Evolutionary conservation across 2,113 vertebrate genomes (phyloP).

Genomic region (Peromyscus leucopus): DNA sequence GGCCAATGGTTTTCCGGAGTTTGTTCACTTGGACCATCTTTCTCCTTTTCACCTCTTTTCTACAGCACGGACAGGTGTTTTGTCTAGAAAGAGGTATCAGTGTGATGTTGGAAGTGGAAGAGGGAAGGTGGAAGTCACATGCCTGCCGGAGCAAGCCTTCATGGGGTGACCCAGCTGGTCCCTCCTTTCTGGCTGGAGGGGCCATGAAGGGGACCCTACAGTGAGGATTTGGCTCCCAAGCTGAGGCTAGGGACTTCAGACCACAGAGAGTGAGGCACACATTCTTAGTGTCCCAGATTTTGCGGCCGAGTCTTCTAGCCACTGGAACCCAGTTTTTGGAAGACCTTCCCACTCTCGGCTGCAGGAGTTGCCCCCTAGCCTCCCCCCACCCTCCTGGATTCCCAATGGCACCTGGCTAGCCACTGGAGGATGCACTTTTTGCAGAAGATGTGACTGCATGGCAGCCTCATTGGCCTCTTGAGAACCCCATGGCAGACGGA

Average conservation of each 20-base stretch:
- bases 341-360: neutral
- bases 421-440: conserved; percentile 93
- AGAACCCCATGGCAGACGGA: conserved; percentile 93
- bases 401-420: conserved; percentile 90
- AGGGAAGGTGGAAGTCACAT: neutral
- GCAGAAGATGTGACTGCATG: conserved; percentile 93
- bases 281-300: neutral
- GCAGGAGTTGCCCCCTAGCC: neutral
- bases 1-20: conserved; percentile 90
- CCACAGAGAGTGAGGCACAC: too few species aligned
- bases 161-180: neutral
- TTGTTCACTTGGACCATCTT: conserved; percentile 90
- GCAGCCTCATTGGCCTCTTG: conserved; percentile 90
- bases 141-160: neutral
- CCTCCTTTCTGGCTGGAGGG: neutral
- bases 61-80: conserved; percentile 92
- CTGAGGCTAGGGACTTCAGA: neutral
- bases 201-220: neutral
- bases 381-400: neutral
- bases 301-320: neutral
- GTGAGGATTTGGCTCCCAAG: neutral
- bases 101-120: neutral
- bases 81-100: conserved; percentile 82
- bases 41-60: conserved; percentile 88
- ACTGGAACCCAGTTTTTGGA: neutral